phyloP scores from a whole-genome alignment of 1,140 invertebrate species.

The Tetraneura akinire region DNA sequence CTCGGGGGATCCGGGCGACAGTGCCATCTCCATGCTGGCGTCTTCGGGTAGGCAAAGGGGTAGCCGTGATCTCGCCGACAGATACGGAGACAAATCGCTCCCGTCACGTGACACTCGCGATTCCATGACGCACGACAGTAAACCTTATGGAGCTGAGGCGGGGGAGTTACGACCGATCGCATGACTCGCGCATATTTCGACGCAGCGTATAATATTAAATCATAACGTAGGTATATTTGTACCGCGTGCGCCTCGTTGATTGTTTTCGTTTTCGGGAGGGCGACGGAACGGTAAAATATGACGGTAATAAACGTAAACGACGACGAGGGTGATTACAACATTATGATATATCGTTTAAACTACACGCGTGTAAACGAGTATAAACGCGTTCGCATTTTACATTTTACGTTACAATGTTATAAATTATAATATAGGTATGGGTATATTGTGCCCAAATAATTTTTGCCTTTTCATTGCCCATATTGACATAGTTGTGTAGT shows the following conservation, averaged over 20 bases:
- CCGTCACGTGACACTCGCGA: slow-evolving; percentile 50
- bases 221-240: slow-evolving; percentile 48
- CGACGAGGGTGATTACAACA: slow-evolving; percentile 13
- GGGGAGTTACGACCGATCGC: slow-evolving; percentile 47
- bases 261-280: slow-evolving; percentile 24
- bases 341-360: no score
- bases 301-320: slow-evolving; percentile 19
- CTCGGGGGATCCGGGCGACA: slow-evolving; percentile 37
- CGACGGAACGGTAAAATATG: slow-evolving; percentile 19
- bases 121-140: slow-evolving; percentile 32
- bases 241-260: slow-evolving; percentile 17
- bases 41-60: slow-evolving; percentile 55
- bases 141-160: slow-evolving; percentile 27
- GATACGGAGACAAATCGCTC: slow-evolving; percentile 55
- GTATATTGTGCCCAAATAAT: no score
- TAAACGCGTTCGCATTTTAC: no score
- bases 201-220: slow-evolving; percentile 48
- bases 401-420: background rate
- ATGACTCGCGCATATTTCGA: slow-evolving; percentile 44
- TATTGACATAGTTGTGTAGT: no score
- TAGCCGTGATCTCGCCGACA: slow-evolving; percentile 56
- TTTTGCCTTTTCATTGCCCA: background rate
- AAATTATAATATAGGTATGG: no score
- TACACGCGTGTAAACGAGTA: no score
- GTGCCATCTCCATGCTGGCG: slow-evolving; percentile 49